These are phyloP conservation scores for Linurgus olivaceus DNA, from an alignment of 2,797 vertebrate genomes.

Conservation along the genomic window DNA sequence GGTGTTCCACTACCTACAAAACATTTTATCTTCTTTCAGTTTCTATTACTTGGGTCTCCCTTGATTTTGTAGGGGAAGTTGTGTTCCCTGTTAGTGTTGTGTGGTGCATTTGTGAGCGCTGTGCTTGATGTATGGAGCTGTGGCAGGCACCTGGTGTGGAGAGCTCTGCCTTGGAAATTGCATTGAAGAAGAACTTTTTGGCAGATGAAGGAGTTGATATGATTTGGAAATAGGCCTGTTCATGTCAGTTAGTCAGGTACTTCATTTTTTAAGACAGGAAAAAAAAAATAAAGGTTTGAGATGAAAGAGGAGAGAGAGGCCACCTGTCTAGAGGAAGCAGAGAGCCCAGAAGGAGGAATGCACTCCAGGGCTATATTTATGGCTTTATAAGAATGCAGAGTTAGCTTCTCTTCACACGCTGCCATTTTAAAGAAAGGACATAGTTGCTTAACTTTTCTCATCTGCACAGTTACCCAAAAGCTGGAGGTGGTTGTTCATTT, in stretches of 20 bases:
- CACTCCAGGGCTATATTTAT: rapidly evolving
- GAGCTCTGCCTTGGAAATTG: not conserved
- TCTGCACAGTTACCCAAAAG: not conserved
- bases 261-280: not conserved
- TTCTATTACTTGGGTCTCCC: conserved; percentile 8
- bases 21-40: conserved; percentile 30
- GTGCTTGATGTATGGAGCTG: not conserved
- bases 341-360: not conserved
- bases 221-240: conserved; percentile 41
- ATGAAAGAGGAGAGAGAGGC: not conserved
- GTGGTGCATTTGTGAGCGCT: not conserved
- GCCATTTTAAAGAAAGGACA: not conserved
- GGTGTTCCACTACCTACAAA: not conserved
- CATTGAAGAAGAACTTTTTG: not conserved
- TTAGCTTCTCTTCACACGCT: not conserved
- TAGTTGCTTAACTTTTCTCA: not conserved
- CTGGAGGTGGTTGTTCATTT: not conserved
- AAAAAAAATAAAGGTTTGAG: not conserved
- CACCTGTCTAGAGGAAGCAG: not conserved
- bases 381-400: not conserved
- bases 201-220: conserved; percentile 3
- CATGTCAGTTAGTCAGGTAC: not conserved
- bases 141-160: not conserved
- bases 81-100: not conserved
- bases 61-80: conserved; percentile 5